Evolutionary conservation across 2,797 vertebrate species (phyloP), one percentile per base, ranked within the genome.

Genomic region (Graptemys geographica): DNA sequence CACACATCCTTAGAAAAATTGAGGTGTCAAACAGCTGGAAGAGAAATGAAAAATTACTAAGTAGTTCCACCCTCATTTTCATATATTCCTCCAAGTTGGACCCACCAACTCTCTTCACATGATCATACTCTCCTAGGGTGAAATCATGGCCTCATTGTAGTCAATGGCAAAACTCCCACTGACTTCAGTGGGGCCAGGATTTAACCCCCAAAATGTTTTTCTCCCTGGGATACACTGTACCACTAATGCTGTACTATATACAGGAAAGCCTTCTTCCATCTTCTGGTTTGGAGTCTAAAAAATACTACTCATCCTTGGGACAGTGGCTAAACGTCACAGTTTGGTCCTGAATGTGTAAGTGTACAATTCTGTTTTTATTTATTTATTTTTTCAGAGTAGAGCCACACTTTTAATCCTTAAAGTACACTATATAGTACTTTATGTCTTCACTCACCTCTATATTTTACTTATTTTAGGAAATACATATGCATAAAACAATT

Each of bases 31-130:
- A 51, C 13, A 51, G 51, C 51, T 51, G 51, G 51, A 15, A 51
- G 51, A 51, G 51, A 16, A 51, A 51, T 51, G 51, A 51, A 51
- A 51, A 51, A 51, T 51, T 51, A 51, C 2, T 16, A 51, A 51
- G 51, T 23, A 82, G 80, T 93, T 94, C 86, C 89, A 88, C 74
- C 55, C 33, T 90, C 59, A 44, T 52, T 95, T 93, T 52, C 12
- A 65, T 13, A 56, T 25, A 44, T 86, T 57, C 37, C 94, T 92
- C 90, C 81, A 95, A 94, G 91, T 47, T 65, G 89, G 80, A 93
- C 33, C 85, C 88, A 86, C 41, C 33, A 49, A 4, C 8, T 84
- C 83, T 79, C 53, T 76, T 72, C 55, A 79, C 33, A 65, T 28
- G 55, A 82, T 37, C 59, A 33, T 8, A 74, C 16, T 80, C 41